Percentiles rank a stretch among this genome's conserved stretches.
Conservation (phyloP, 2,888 invertebrate genomes). For the Nasonia oneida region DNA sequence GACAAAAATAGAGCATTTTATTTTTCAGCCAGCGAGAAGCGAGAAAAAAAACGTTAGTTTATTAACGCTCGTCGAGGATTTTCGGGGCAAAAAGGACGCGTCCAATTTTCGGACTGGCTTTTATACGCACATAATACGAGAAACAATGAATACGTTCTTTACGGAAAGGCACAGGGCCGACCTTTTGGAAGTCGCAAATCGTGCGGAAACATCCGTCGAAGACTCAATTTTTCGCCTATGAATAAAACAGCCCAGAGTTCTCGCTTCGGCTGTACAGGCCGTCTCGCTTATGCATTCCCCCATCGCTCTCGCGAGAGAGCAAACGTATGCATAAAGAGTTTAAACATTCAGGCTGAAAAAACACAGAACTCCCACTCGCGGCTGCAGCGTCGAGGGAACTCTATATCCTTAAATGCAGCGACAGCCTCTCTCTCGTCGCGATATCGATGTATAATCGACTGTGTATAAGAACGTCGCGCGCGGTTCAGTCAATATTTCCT, state of each 20-base stretch:
- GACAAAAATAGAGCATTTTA: background rate
- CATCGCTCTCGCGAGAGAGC: background rate
- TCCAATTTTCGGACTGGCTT: background rate
- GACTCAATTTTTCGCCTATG: slow-evolving; percentile 34
- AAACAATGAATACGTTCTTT: background rate
- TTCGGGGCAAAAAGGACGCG: background rate
- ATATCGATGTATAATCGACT: slow-evolving; percentile 51
- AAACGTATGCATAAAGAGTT: slow-evolving; percentile 39
- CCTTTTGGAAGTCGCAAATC: slow-evolving; percentile 29
- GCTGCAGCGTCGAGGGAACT: background rate
- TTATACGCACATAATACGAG: background rate
- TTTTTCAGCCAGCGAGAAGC: background rate
- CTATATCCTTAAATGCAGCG: slow-evolving; percentile 18
- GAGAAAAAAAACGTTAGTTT: background rate
- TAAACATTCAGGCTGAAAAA: slow-evolving; percentile 39
- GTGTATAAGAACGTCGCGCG: background rate
- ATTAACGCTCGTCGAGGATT: background rate
- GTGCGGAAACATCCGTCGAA: slow-evolving; percentile 33
- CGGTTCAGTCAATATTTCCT: slow-evolving; percentile 50
- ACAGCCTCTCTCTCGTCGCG: background rate
- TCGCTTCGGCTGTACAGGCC: background rate
- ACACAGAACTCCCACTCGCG: background rate
- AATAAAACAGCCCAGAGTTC: background rate
- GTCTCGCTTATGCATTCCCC: slow-evolving; percentile 7
- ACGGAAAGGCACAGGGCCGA: background rate